Evolutionary conservation across 2,888 invertebrate species (phyloP), one percentile per base, ranked within the genome.

Genomic region (Lasioglossum vierecki): DNA sequence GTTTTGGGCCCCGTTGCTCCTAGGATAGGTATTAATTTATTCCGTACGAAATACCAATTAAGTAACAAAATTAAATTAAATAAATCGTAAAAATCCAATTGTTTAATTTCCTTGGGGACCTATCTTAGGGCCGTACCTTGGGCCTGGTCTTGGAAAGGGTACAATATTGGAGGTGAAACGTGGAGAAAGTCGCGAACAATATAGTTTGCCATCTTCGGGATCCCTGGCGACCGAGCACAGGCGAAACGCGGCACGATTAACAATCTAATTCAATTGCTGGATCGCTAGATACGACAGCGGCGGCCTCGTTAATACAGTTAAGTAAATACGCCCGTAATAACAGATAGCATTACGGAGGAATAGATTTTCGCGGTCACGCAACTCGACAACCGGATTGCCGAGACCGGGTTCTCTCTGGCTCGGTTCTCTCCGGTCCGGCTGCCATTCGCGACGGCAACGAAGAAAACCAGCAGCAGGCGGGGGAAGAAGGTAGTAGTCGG

Each of bases 361-460:
- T 76, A 73, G 76, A 85, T 85, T 73, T 76, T 76, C 76, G 76
- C 84, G 79, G 84, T 83, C 80, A 77, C 80, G 77, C 84, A 63
- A 77, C 77, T 46, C 77, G 63, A 49, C 68, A 77, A 77, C 76
- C 76, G 76, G 68, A 77, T 77, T 77, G 68, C 68, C 63, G 46
- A 60, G 35, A n/a, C 30, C n/a, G 41, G 26, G 35, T 26, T 53
- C 57, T 35, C 18, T 18, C 66, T 39, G 35, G 68, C 39, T 68
- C 39, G 60, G 26, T 26, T 60, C 26, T 60, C 26, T 13, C 60
- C n/a, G 26, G 4, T 60, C 60, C 11, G 26, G 11, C 60, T n/a
- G 60, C 60, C n/a, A 26, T 60, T n/a, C 60, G n/a, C 11, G 60
- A 60, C 11, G 26, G 1, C 26, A 26, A 26, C 30, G 30, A 18